Percentiles rank a stretch among this genome's conserved stretches.
phyloP scores from a whole-genome alignment of 2,888 invertebrate genomes.

The Brenthis ino region DNA sequence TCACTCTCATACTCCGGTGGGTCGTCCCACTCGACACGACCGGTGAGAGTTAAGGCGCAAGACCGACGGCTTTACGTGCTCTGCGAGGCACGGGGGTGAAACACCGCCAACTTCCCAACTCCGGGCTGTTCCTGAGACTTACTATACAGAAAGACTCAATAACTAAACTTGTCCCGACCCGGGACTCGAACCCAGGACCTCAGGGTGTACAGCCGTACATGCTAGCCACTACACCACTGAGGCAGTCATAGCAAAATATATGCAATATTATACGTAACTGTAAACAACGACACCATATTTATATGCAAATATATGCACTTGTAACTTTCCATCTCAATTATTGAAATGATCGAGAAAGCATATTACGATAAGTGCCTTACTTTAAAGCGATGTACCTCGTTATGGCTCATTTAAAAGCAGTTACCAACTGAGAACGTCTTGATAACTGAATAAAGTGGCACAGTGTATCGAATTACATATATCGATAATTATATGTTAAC shows the following conservation, averaged over 20 bases:
- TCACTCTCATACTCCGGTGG: no score
- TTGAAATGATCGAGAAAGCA: conserved; percentile 52
- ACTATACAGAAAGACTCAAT: no score
- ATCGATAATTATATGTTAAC: conserved; percentile 73
- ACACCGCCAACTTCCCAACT: no score
- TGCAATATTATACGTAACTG: conserved; percentile 13
- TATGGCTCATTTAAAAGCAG: conserved; percentile 66
- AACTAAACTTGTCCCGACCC: no score
- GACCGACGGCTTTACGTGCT: no score
- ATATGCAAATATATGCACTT: conserved; percentile 52
- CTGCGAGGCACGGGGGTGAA: no score
- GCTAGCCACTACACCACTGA: no score
- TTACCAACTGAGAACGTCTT: conserved; percentile 65
- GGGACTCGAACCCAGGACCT: no score
- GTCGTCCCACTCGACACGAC: no score
- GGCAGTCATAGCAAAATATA: not conserved
- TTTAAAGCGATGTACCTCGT: conserved; percentile 54
- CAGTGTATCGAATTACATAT: conserved; percentile 60
- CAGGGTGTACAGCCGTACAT: no score
- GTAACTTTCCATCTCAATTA: conserved; percentile 44
- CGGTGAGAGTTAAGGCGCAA: no score
- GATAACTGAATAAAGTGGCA: conserved; percentile 56
- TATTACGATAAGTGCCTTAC: conserved; percentile 56
- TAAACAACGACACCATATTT: conserved; percentile 17
- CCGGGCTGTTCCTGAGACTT: no score